Evolutionary conservation across 2,888 invertebrate species (phyloP).

Genomic region (Malachius bipustulatus): DNA sequence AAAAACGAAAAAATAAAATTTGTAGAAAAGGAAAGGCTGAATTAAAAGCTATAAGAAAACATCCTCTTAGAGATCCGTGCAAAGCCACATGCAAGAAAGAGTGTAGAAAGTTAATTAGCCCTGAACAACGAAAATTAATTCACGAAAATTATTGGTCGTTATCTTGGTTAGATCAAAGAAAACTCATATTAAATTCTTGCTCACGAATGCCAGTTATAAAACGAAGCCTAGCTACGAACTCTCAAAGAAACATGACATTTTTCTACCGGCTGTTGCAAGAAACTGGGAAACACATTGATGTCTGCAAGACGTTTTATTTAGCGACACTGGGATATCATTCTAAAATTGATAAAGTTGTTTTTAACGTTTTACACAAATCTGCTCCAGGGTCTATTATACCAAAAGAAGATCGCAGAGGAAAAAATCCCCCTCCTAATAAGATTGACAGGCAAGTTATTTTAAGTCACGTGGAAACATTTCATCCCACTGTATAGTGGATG

Average conservation of each 20-base stretch:
- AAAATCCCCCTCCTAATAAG: constrained; percentile 11
- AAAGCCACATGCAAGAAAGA: constrained; percentile 5
- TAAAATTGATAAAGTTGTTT: constrained; percentile 11
- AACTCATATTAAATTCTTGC: constrained; percentile 13
- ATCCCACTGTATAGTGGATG: constrained; percentile 12
- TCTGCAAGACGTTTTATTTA: constrained; percentile 11
- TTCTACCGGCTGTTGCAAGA: constrained; percentile 10
- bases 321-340: constrained; percentile 9
- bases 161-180: constrained; percentile 11
- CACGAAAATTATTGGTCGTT: constrained; percentile 10
- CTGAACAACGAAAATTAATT: constrained; percentile 5
- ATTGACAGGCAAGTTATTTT: constrained; percentile 10
- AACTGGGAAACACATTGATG: constrained; percentile 11
- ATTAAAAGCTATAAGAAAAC: constrained; percentile 6
- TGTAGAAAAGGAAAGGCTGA: constrained; percentile 5
- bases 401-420: constrained; percentile 11
- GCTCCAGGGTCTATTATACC: constrained; percentile 10
- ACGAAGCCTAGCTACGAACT: constrained; percentile 9
- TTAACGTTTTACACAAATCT: constrained; percentile 12
- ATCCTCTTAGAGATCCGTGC: constrained; percentile 6
- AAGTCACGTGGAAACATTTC: constrained; percentile 11
- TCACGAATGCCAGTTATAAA: constrained; percentile 12
- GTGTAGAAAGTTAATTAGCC: constrained; percentile 2
- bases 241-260: constrained; percentile 13
- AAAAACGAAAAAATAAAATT: constrained; percentile 5